Base-by-base conservation (phyloP, 2,888 invertebrate species). In the Ormyrus labotus region DNA sequence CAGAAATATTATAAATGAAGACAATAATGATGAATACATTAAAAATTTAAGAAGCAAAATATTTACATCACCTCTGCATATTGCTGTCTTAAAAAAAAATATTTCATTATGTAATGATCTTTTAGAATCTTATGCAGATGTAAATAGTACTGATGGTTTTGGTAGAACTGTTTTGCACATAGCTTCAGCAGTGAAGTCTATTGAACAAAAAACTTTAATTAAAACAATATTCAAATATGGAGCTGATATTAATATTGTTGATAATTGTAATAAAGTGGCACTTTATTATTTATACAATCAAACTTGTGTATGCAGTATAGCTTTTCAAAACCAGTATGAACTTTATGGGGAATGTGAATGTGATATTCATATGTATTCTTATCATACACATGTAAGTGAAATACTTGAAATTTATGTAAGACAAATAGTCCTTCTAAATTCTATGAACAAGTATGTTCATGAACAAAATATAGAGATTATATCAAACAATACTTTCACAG, bases 61-160 rank as follows among this genome's bases (percentile, higher is more conserved):
- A 34, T 64, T 69, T 6, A 81, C 78, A 19, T 74, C 81, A n/a
- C 81, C 81, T 19, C 71, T 81, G 6, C 81, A 81, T 50, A 78
- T 81, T 70, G 81, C 81, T 65, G 74, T 81, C 19, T 55, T 9
- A 10, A 81, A 78, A 57, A 74, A 73, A 60, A 45, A 11, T 73
- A 34, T 48, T 53, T 11, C 50, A 19, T 34, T 81, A 19, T 51
- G 53, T 65, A 9, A 48, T 61, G 60, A 13, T 5, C 55, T 81
- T 34, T 65, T 81, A 13, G 73, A 78, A 65, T 55, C 73, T 34
- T 58, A 73, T 71, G 74, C 77, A 47, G 19, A 75, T 61, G n/a
- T 81, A 13, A 78, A 81, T 68, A 34, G 34, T 47, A 67, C 48
- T 67, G 78, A 81, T 69, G 81, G 74, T 11, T 58, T 63, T 53